Conservation (phyloP, 2,888 invertebrate genomes). For the Drosophila nigricruria region DNA sequence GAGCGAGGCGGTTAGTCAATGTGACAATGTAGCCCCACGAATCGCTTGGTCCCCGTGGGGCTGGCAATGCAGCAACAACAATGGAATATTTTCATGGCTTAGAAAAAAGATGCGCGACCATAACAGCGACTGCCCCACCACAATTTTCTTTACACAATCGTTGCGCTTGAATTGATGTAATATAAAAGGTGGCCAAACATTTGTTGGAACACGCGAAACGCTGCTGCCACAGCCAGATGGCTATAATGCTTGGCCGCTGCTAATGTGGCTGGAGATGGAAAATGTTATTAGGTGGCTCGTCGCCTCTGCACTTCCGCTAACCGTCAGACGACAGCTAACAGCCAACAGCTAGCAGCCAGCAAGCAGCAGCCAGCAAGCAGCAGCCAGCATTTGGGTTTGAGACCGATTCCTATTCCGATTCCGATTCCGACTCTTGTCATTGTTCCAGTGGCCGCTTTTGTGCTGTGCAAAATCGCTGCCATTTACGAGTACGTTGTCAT, state of each 20-base stretch:
- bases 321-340: slow-evolving; percentile 20
- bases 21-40: slow-evolving; percentile 66
- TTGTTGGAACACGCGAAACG: slow-evolving; percentile 56
- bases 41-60: slow-evolving; percentile 24
- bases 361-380: neutral
- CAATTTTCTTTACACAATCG: slow-evolving; percentile 59
- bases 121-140: slow-evolving; percentile 47
- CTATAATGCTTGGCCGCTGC: slow-evolving; percentile 17
- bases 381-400: slow-evolving; percentile 31
- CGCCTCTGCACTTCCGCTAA: slow-evolving; percentile 70
- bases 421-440: slow-evolving; percentile 45
- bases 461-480: slow-evolving; percentile 59
- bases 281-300: slow-evolving; percentile 79
- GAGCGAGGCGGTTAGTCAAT: slow-evolving; percentile 58
- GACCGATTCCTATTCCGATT: slow-evolving; percentile 36
- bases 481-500: slow-evolving; percentile 62
- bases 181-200: slow-evolving; percentile 75
- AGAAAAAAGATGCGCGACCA: slow-evolving; percentile 62
- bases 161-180: slow-evolving; percentile 59
- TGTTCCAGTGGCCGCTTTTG: slow-evolving; percentile 65
- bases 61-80: slow-evolving; percentile 52
- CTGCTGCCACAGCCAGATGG: slow-evolving; percentile 14
- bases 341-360: slow-evolving; percentile 20
- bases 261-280: slow-evolving; percentile 32
- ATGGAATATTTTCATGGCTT: slow-evolving; percentile 49